These are phyloP conservation scores for Cheirogaleus major DNA, from an alignment of 2,797 vertebrate genomes.

Conservation along the genomic window DNA sequence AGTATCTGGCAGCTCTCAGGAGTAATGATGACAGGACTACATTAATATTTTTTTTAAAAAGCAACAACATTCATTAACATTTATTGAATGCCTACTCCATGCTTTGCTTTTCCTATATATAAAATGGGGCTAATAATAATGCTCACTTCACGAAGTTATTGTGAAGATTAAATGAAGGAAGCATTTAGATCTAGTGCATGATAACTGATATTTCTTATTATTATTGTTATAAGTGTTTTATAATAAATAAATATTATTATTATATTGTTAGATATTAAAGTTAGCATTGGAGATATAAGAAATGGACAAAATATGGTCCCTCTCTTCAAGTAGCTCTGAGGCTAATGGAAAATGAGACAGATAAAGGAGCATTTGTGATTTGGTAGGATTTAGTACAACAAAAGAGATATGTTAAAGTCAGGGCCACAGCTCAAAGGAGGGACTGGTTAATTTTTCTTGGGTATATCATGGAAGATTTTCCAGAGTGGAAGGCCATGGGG, in stretches of 20 bases:
- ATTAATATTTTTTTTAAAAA: not conserved
- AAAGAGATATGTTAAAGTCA: not conserved
- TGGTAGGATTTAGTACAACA: not conserved
- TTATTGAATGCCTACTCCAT: not conserved
- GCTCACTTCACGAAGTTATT: not conserved
- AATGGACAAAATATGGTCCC: not conserved
- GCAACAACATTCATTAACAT: not conserved
- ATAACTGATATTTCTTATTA: not conserved
- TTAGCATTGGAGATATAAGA: not conserved
- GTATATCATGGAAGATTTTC: not conserved
- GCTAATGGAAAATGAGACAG: constrained; percentile 3
- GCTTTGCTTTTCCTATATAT: not conserved
- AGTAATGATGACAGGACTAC: not conserved
- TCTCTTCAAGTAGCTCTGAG: not conserved
- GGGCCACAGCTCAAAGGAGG: not conserved
- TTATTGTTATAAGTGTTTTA: not conserved
- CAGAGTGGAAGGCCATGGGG: not conserved
- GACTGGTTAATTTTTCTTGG: not conserved
- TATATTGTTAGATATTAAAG: not conserved
- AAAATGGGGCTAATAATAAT: not conserved
- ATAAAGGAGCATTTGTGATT: not conserved
- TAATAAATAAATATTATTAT: not conserved
- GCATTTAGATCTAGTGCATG: not conserved
- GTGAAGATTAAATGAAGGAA: constrained; percentile 20
- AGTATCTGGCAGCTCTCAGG: not conserved